phyloP scores from a whole-genome alignment of 2,113 vertebrate genomes.

The Syrrhaptes paradoxus region DNA sequence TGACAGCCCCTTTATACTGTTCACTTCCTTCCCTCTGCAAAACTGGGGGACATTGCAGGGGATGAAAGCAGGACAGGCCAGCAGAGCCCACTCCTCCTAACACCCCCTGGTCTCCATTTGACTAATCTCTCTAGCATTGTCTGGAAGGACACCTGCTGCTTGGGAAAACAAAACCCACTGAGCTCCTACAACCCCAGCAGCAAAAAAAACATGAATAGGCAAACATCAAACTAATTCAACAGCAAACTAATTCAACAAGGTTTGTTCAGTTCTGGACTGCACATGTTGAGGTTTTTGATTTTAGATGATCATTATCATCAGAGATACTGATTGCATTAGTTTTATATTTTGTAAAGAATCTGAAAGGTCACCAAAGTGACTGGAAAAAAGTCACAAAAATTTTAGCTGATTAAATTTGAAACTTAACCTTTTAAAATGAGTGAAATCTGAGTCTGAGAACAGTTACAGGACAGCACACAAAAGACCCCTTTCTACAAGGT shows the following conservation, averaged over 20 bases:
- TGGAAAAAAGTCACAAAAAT: neutral
- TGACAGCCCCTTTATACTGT: accelerated
- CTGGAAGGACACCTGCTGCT: neutral
- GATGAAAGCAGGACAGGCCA: neutral
- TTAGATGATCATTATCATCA: neutral
- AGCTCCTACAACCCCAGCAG: neutral
- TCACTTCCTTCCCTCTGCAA: neutral
- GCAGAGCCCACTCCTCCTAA: accelerated
- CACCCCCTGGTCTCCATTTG: neutral
- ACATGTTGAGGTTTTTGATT: neutral
- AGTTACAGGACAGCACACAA: neutral
- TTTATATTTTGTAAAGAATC: neutral
- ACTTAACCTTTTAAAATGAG: neutral
- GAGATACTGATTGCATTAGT: neutral
- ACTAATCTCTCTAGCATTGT: neutral
- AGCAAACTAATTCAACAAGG: constrained; percentile 7
- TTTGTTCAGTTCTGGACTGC: neutral
- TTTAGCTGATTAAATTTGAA: neutral
- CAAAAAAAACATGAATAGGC: neutral
- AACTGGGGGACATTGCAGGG: neutral
- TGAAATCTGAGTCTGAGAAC: neutral
- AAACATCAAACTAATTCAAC: constrained; percentile 11
- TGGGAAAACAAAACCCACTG: constrained; percentile 8
- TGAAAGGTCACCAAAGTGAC: neutral
- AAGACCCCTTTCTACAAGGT: neutral